Conservation (phyloP, 1,140 invertebrate genomes). For the Ceratoteleas bidentatus region DNA sequence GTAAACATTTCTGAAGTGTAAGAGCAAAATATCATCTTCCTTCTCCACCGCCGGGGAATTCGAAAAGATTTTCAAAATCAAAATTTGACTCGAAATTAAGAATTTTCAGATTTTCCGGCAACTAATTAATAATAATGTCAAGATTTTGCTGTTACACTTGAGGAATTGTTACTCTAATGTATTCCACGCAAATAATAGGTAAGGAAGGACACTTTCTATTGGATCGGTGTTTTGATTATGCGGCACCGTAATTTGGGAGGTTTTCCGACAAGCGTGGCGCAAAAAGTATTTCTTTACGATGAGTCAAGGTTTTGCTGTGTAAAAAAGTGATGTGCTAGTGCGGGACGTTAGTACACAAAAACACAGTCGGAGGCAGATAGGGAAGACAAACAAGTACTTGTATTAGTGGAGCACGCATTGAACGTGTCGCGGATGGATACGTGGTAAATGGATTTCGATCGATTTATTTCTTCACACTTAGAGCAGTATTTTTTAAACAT, state of each 20-base stretch:
- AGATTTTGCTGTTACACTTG: too few relatives aligned
- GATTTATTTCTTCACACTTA: slow-evolving; percentile 49
- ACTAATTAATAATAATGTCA: too few relatives aligned
- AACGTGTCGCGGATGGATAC: slow-evolving; percentile 11
- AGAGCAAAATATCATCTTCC: too few relatives aligned
- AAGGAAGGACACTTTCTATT: too few relatives aligned
- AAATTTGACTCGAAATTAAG: too few relatives aligned
- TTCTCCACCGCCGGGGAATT: too few relatives aligned
- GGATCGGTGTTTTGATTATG: too few relatives aligned
- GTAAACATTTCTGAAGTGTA: too few relatives aligned
- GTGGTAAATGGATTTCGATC: slow-evolving; percentile 13
- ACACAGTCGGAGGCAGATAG: not conserved
- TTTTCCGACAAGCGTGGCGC: not conserved
- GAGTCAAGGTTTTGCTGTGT: slow-evolving; percentile 31
- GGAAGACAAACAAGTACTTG: slow-evolving; percentile 45
- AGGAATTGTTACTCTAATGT: not conserved
- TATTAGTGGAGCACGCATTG: slow-evolving; percentile 39
- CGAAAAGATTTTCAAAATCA: too few relatives aligned
- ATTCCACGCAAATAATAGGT: slow-evolving; percentile 27
- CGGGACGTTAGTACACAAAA: slow-evolving; percentile 43
- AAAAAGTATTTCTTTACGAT: not conserved
- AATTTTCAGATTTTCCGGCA: too few relatives aligned
- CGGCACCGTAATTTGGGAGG: too few relatives aligned
- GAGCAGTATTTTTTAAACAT: slow-evolving; percentile 50
- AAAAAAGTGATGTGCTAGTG: slow-evolving; percentile 55